Base-by-base conservation (phyloP, 2,797 vertebrate genomes). In the Ctenochaetus hawaiiensis region DNA sequence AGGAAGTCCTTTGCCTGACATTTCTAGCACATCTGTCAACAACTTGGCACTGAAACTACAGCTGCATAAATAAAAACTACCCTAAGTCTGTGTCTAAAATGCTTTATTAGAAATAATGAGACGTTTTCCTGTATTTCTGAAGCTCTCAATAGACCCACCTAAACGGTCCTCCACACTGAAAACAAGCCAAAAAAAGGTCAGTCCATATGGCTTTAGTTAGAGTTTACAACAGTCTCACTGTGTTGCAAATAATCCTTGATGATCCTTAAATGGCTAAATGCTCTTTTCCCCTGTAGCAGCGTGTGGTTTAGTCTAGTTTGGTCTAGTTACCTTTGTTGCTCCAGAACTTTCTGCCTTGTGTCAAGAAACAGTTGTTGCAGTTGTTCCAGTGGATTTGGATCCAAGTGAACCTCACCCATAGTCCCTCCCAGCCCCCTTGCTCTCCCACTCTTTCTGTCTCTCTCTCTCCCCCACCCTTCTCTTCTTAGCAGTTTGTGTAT, bases 291-390 rank as follows among this genome's bases (percentile, higher is more conserved):
- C n/a, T 69, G 17, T 1, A 41, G 75, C 44, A 60, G 20, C 22
- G 52, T 58, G 20, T 0, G 0, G 51, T 51, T 47, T 11, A 37
- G 18, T 63, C 18, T 14, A 34, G 30, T 34, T 34, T 34, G 30
- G 30, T 34, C 30, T 34, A 34, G 60, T 30, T 57, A 37, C 10
- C 67, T 30, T 41, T 53, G 30, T 12, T 47, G 61, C 73, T 80
- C 68, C 56, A 76, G 62, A 85, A 77, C 45, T 66, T 84, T 89
- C 70, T 62, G 67, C 23, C 53, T 76, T 26, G 61, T 72, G 76
- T 72, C 65, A 68, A 23, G n/a, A 20, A 81, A 30, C 20, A 77
- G 20, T 56, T 30, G 26, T 72, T 75, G 62, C 49, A n/a, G n/a
- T n/a, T n/a, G n/a, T n/a, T 75, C 57, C 37, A 80, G 44, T 77